Percentiles rank a stretch among this genome's conserved stretches.
These are phyloP conservation scores for Eolophus roseicapilla DNA, from an alignment of 2,113 vertebrate species.

Conservation along the genomic window DNA sequence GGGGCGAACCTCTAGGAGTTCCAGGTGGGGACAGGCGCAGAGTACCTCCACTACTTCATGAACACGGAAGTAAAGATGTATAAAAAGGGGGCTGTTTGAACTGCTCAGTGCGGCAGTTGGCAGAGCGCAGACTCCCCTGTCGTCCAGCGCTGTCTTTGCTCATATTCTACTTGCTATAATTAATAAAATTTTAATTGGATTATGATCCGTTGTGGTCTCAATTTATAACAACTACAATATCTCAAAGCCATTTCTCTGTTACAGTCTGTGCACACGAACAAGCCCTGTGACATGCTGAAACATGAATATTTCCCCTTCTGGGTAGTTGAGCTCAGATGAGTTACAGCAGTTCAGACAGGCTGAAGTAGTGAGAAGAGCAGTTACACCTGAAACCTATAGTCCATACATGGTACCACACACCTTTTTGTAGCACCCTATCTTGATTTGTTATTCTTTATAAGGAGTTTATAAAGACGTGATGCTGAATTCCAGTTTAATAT, in stretches of 20 bases:
- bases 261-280: not conserved
- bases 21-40: too few relatives aligned
- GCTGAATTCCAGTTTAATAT: not conserved
- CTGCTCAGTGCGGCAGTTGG: too few relatives aligned
- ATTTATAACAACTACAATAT: not conserved
- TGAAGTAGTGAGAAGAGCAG: not conserved
- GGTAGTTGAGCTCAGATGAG: not conserved
- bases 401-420: accelerated
- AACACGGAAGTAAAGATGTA: too few relatives aligned
- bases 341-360: not conserved
- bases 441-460: not conserved
- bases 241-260: not conserved
- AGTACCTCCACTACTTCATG: too few relatives aligned
- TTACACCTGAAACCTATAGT: not conserved
- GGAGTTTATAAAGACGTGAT: not conserved
- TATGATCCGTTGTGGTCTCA: too few relatives aligned
- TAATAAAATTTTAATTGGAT: too few relatives aligned
- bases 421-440: accelerated
- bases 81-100: too few relatives aligned
- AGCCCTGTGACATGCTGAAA: not conserved
- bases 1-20: too few relatives aligned
- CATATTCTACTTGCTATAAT: too few relatives aligned
- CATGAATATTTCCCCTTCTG: not conserved
- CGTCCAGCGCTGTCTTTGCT: too few relatives aligned
- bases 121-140: too few relatives aligned